Evolutionary conservation across 2,888 invertebrate species (phyloP).

Genomic region (Hirtodrosophila cameraria): DNA sequence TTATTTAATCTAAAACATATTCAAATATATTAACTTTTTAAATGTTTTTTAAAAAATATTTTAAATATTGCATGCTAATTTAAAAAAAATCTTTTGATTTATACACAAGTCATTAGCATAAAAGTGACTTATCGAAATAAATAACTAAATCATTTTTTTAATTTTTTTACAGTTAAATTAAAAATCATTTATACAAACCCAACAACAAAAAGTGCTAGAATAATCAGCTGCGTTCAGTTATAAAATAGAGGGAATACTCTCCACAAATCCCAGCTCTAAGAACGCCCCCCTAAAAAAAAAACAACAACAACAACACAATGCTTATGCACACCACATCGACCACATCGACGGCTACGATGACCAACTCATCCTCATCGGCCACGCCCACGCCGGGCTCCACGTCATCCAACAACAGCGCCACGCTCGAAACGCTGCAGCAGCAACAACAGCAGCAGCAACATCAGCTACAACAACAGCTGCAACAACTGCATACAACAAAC

Average conservation of each 20-base stretch:
- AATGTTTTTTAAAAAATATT: no score
- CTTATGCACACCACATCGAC: constrained; percentile 70
- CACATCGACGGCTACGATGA: constrained; percentile 73
- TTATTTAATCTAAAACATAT: no score
- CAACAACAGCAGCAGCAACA: constrained; percentile 61
- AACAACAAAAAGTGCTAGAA: constrained; percentile 33
- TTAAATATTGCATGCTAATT: no score
- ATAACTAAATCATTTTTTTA: constrained; percentile 1
- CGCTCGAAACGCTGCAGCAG: constrained; percentile 69
- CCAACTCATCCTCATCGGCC: constrained; percentile 75
- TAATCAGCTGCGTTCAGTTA: constrained; percentile 32
- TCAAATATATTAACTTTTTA: no score
- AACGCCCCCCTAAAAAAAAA: constrained; percentile 27
- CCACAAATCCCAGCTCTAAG: constrained; percentile 12
- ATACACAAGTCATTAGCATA: no score
- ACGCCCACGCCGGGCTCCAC: constrained; percentile 80
- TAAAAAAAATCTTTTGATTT: no score
- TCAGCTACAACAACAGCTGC: constrained; percentile 61
- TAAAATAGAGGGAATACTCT: constrained; percentile 21
- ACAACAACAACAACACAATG: constrained; percentile 31
- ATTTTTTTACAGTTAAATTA: constrained; percentile 38
- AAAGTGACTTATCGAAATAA: no score
- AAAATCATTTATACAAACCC: constrained; percentile 10
- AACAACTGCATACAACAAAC: constrained; percentile 62
- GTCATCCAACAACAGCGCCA: constrained; percentile 79